phyloP scores from a whole-genome alignment of 2,113 vertebrate species.

The Donacobius atricapilla region DNA sequence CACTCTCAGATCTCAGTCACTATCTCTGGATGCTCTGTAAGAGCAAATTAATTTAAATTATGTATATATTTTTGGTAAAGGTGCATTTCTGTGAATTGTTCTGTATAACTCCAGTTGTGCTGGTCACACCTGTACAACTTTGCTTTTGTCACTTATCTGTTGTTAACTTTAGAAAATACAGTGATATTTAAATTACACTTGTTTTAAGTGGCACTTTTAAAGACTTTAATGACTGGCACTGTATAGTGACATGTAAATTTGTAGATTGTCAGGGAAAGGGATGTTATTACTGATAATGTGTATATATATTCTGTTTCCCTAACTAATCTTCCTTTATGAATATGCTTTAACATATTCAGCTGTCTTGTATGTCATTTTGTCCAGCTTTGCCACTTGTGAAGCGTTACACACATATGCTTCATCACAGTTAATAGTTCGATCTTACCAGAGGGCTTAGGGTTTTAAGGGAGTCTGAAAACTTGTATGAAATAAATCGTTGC shows the following conservation, averaged over 20 bases:
- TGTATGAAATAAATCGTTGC: neutral
- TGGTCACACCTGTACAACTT: neutral
- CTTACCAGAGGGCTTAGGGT: neutral
- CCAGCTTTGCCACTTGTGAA: constrained; percentile 30
- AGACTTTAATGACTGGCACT: neutral
- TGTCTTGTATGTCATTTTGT: constrained; percentile 50
- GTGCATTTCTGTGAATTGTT: neutral
- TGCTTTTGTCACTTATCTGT: neutral
- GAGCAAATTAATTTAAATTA: neutral
- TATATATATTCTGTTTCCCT: constrained; percentile 22
- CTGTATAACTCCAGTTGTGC: neutral
- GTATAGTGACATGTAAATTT: neutral
- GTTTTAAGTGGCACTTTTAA: neutral
- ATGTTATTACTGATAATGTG: constrained; percentile 19
- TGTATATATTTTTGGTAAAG: neutral
- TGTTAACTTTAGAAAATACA: constrained; percentile 17
- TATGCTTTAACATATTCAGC: constrained; percentile 34
- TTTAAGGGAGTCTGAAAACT: constrained; percentile 40
- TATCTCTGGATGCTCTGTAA: neutral
- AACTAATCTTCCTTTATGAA: constrained; percentile 33
- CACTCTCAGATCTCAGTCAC: neutral
- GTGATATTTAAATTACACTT: neutral
- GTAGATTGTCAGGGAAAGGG: constrained; percentile 1
- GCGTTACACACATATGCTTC: constrained; percentile 3
- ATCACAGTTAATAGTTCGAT: constrained; percentile 7